A percentile compares a stretch with the other conserved stretches of the same genome.
These are phyloP conservation scores for Mycalesis mineus DNA, from an alignment of 2,888 invertebrate genomes.

Conservation along the genomic window DNA sequence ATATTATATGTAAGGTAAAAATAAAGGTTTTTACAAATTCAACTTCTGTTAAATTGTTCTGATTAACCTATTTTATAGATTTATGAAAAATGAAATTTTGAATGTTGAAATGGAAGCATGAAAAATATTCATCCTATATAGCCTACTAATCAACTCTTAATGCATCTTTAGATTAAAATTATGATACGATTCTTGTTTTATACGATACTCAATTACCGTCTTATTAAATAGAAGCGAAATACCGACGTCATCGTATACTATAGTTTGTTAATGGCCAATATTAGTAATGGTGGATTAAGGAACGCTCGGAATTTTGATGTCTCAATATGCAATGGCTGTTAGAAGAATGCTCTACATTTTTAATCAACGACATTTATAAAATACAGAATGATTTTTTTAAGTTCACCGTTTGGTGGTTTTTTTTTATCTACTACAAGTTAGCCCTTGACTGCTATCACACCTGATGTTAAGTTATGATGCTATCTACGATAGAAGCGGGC, in stretches of 20 bases:
- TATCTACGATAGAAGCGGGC: too few relatives aligned
- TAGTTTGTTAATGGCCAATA: conserved; percentile 5
- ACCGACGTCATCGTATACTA: not conserved
- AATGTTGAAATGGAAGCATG: too few relatives aligned
- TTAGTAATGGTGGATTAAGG: not conserved
- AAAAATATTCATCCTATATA: not conserved
- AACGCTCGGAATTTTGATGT: conserved; percentile 3
- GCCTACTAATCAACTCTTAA: conserved; percentile 19
- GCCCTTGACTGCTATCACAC: too few relatives aligned
- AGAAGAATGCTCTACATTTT: not conserved
- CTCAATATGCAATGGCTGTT: not conserved
- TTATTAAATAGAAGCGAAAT: conserved; percentile 10
- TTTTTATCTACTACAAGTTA: too few relatives aligned
- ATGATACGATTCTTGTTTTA: conserved; percentile 6
- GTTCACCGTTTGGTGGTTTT: too few relatives aligned
- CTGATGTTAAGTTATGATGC: too few relatives aligned
- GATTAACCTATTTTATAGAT: too few relatives aligned
- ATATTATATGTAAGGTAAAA: too few relatives aligned
- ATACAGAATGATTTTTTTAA: not conserved
- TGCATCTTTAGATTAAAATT: conserved; percentile 19
- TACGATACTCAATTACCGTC: conserved; percentile 10
- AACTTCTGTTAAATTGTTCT: too few relatives aligned
- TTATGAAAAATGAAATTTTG: too few relatives aligned
- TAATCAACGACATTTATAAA: not conserved
- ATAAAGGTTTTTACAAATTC: too few relatives aligned